Conservation (phyloP, 2,888 invertebrate genomes). For the Nesidiocoris tenuis region DNA sequence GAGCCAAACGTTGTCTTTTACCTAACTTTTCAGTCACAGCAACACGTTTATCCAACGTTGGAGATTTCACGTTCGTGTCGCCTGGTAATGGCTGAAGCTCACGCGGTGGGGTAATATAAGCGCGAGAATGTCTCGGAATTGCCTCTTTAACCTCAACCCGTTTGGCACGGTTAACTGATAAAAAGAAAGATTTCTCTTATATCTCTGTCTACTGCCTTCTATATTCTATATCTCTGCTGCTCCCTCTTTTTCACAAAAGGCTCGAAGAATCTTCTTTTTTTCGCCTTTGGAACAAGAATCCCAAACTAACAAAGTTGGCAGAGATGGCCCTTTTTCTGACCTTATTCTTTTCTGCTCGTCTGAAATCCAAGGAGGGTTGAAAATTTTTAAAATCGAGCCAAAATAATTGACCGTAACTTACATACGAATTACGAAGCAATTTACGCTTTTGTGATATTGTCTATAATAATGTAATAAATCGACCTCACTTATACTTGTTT, state of each 20-base stretch:
- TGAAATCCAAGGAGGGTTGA: too few species aligned
- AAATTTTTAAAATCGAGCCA: background rate
- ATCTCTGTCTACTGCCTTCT: background rate
- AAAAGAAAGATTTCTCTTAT: slow-evolving; percentile 6
- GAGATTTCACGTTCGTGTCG: background rate
- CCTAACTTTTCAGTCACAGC: background rate
- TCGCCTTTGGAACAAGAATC: too few species aligned
- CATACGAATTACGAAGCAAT: too few species aligned
- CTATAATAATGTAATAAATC: background rate
- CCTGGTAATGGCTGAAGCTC: background rate
- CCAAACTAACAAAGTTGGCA: background rate
- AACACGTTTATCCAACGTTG: background rate
- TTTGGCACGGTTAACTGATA: slow-evolving; percentile 17
- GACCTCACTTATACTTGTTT: too few species aligned
- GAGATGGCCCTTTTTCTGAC: background rate
- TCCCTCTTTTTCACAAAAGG: too few species aligned
- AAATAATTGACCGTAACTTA: too few species aligned
- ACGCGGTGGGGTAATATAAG: background rate
- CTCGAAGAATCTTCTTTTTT: too few species aligned
- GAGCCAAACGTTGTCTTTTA: background rate
- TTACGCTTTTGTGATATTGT: background rate
- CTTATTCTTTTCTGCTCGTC: background rate
- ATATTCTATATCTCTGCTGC: too few species aligned
- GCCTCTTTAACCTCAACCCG: slow-evolving; percentile 6
- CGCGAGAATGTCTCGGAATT: slow-evolving; percentile 4